phyloP scores from a whole-genome alignment of 2,888 invertebrate species.

The Tenthredo mesomela region DNA sequence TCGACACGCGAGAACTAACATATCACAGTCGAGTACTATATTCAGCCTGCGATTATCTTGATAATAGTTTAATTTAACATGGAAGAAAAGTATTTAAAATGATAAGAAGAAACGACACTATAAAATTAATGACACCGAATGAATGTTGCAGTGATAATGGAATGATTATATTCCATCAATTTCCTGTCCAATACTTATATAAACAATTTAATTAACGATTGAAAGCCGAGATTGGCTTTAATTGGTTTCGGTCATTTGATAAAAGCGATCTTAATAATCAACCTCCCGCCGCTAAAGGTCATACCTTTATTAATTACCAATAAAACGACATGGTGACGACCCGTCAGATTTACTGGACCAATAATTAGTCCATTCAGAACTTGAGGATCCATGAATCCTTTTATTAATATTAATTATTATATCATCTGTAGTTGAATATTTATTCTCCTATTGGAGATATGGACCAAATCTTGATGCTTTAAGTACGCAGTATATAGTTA shows the following conservation, averaged over 20 bases:
- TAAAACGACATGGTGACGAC: not conserved
- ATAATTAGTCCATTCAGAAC: conserved; percentile 5
- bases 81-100: not conserved
- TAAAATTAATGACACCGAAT: not conserved
- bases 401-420: conserved; percentile 27
- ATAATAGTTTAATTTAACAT: not conserved
- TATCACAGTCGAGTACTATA: not conserved
- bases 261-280: not conserved
- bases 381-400: not conserved
- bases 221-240: not conserved
- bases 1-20: not conserved
- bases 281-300: not conserved
- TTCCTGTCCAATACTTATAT: not conserved
- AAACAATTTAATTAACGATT: conserved; percentile 1
- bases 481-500: not conserved
- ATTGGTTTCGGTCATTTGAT: conserved; percentile 3
- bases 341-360: conserved; percentile 29
- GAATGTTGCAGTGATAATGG: not conserved
- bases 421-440: not conserved
- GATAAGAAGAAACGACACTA: not conserved
- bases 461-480: not conserved
- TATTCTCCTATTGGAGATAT: conserved; percentile 29
- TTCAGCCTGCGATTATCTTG: not conserved
- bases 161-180: not conserved
- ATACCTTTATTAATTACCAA: conserved; percentile 34